These are phyloP conservation scores for Dromaius novaehollandiae DNA, from an alignment of 2,113 vertebrate species.

Conservation along the genomic window DNA sequence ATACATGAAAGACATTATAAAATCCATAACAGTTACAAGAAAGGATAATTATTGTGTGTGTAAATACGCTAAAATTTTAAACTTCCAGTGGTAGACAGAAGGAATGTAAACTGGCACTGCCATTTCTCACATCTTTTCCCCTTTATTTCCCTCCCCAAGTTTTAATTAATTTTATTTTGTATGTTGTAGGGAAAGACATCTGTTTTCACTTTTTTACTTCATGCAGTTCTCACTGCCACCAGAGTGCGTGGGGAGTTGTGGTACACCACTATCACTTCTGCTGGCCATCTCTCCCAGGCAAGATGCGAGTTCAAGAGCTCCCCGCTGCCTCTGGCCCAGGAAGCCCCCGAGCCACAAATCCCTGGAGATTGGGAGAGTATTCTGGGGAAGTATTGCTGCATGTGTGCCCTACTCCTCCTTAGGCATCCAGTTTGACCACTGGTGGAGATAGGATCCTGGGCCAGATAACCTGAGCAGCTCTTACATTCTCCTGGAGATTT, in stretches of 20 bases:
- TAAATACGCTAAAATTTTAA: background rate
- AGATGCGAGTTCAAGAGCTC: background rate
- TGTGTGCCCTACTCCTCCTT: background rate
- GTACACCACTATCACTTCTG: background rate
- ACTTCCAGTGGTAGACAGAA: background rate
- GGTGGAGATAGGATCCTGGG: background rate
- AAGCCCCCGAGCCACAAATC: background rate
- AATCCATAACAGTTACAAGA: background rate
- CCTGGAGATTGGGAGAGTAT: background rate
- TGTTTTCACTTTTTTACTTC: background rate
- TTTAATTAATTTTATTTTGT: background rate
- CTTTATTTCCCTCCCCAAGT: rapidly evolving
- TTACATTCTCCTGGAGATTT: background rate
- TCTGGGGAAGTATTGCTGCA: background rate
- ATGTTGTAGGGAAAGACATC: background rate
- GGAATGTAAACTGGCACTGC: background rate
- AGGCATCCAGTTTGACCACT: background rate
- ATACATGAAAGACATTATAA: background rate
- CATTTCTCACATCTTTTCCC: background rate
- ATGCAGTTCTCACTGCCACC: background rate
- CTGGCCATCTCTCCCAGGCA: background rate
- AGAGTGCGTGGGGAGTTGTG: background rate
- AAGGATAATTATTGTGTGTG: background rate
- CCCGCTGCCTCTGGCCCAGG: background rate
- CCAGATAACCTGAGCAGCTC: background rate